Conservation (phyloP, 2,113 vertebrate genomes). For the Burhinus oedicnemus region DNA sequence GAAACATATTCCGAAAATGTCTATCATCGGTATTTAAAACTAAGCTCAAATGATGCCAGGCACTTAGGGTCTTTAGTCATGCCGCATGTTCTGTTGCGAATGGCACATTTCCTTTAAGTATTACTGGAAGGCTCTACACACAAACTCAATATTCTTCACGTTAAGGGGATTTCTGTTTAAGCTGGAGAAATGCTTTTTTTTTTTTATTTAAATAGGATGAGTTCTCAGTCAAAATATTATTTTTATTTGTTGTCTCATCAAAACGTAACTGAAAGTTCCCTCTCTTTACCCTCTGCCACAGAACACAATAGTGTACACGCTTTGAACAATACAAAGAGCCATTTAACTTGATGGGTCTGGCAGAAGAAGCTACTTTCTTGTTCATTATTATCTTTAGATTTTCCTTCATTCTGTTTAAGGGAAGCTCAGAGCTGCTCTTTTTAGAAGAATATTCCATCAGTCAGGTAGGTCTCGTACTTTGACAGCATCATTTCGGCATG, state of each 20-base stretch:
- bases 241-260: slow-evolving; percentile 69
- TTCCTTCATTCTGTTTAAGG: slow-evolving; percentile 23
- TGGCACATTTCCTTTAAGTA: neutral
- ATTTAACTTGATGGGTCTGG: slow-evolving; percentile 59
- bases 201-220: slow-evolving; percentile 46
- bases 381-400: slow-evolving; percentile 46
- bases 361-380: slow-evolving; percentile 50
- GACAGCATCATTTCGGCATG: neutral
- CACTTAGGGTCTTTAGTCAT: neutral
- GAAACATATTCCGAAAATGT: slow-evolving; percentile 24
- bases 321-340: slow-evolving; percentile 47
- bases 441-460: neutral
- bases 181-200: neutral
- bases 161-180: slow-evolving; percentile 28
- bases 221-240: slow-evolving; percentile 66
- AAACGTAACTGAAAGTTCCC: slow-evolving; percentile 49
- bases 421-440: neutral
- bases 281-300: slow-evolving; percentile 62
- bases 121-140: neutral
- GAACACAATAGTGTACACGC: slow-evolving; percentile 27
- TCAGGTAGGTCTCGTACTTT: neutral
- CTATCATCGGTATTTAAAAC: slow-evolving; percentile 32
- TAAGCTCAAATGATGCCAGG: neutral
- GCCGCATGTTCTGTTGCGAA: neutral
- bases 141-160: neutral